Percentiles rank a stretch among this genome's conserved stretches.
These are phyloP conservation scores for Leptarthrus brevirostris DNA, from an alignment of 2,888 invertebrate species.

Conservation along the genomic window DNA sequence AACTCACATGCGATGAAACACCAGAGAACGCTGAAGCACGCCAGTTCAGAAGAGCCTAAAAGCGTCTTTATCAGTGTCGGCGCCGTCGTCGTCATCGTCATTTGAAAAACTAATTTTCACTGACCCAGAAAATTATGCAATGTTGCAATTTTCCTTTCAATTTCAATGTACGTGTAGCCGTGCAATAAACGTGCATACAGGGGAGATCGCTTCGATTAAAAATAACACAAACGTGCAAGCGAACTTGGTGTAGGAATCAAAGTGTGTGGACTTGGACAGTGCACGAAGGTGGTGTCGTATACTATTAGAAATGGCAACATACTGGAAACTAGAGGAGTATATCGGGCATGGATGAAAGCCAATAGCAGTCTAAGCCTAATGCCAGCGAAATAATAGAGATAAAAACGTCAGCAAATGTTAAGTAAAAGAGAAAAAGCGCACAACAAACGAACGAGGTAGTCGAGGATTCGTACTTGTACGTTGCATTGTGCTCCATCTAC, in stretches of 20 bases:
- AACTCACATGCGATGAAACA: too few relatives aligned
- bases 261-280: background rate
- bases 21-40: too few relatives aligned
- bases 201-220: slow-evolving; percentile 32
- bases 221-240: slow-evolving; percentile 11
- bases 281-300: background rate
- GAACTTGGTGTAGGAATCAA: background rate
- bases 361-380: slow-evolving; percentile 15
- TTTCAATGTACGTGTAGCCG: slow-evolving; percentile 31
- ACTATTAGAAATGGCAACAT: background rate
- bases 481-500: background rate
- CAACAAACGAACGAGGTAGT: background rate
- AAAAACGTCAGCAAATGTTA: background rate
- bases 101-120: slow-evolving; percentile 47
- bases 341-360: slow-evolving; percentile 29
- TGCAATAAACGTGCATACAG: slow-evolving; percentile 13
- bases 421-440: background rate
- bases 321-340: background rate
- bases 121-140: slow-evolving; percentile 49
- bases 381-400: background rate
- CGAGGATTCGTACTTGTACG: slow-evolving; percentile 33
- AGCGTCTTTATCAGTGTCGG: background rate
- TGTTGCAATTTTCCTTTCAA: slow-evolving; percentile 46
- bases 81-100: background rate
- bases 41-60: background rate